These are phyloP conservation scores for Rhizomys pruinosus DNA, from an alignment of 2,113 vertebrate species.

Conservation along the genomic window DNA sequence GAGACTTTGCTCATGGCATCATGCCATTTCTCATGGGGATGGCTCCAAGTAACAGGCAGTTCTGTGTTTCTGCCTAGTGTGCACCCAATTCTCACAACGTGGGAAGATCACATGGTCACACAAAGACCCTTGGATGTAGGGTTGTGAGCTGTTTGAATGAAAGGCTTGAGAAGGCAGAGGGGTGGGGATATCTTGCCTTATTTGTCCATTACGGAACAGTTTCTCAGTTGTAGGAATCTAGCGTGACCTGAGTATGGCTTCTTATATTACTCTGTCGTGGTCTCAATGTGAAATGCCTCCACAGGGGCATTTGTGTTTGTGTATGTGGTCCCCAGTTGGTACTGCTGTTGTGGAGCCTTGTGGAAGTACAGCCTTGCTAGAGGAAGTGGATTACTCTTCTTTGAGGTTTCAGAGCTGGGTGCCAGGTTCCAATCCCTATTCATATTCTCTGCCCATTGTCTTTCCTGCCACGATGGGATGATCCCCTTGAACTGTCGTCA, in stretches of 20 bases:
- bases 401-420: neutral
- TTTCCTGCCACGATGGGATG: no score
- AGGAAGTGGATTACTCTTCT: neutral
- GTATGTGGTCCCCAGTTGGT: neutral
- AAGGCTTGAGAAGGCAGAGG: neutral
- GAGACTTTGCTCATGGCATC: constrained; percentile 59
- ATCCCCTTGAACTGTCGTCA: neutral
- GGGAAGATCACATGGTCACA: neutral
- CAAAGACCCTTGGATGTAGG: constrained; percentile 40
- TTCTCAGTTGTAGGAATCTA: neutral
- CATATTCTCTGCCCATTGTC: neutral
- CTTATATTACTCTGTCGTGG: neutral
- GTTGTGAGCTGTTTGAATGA: neutral
- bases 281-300: neutral
- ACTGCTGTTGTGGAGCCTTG: neutral
- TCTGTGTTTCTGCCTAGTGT: constrained; percentile 64
- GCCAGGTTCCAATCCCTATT: neutral
- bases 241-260: neutral
- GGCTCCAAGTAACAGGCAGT: constrained; percentile 58
- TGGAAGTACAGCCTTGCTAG: neutral
- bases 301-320: neutral
- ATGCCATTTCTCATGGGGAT: constrained; percentile 52
- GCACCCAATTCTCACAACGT: constrained; percentile 39
- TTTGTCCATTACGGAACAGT: neutral
- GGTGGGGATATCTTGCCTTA: neutral